Base-by-base conservation (phyloP, 2,113 vertebrate species). In the Callipepla californica region DNA sequence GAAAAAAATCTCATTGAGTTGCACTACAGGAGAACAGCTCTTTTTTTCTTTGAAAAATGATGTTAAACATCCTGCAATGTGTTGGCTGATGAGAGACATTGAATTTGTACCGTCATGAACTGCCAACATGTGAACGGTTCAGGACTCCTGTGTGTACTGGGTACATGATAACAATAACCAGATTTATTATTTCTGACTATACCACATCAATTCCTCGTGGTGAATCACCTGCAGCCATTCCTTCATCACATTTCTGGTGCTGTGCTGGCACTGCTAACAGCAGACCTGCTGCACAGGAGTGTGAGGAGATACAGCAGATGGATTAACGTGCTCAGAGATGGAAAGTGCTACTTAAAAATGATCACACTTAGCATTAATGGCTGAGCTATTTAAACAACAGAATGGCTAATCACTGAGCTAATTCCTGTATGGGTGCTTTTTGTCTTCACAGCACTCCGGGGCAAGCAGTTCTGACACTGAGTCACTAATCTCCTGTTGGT, bases 1-100 rank as follows among this genome's bases (percentile, higher is more conserved):
- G 6, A 26, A 47, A 87, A 87, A 81, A 94, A 86, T 86, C 86
- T 68, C 77, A 72, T 58, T 68, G 92, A 90, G 61, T 92, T 93
- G 63, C 80, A 40, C 47, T 12, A 38, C 83, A 90, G 93, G 47
- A 88, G 51, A 89, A 63, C 44, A 75, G 87, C 25, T 75, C 8
- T 63, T 38, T 58, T 83, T 59, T 84, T 6, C 92, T 89, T 74
- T 80, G 66, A 55, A 78, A 86, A 80, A 57, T 28, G 13, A 32
- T 17, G 69, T 88, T 88, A 78, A 95, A 78, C 83, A 75, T 68
- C 47, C 57, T 50, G 20, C 76, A 78, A 21, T 5, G 5, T 13
- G 65, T 34, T 69, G 36, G 45, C 47, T 18, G 83, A 68, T 44
- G 53, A 48, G 67, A 74, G 75, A 55, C 75, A 86, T 68, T 68